Conservation (phyloP, 2,113 vertebrate genomes). For the Poeciliopsis retropinna region DNA sequence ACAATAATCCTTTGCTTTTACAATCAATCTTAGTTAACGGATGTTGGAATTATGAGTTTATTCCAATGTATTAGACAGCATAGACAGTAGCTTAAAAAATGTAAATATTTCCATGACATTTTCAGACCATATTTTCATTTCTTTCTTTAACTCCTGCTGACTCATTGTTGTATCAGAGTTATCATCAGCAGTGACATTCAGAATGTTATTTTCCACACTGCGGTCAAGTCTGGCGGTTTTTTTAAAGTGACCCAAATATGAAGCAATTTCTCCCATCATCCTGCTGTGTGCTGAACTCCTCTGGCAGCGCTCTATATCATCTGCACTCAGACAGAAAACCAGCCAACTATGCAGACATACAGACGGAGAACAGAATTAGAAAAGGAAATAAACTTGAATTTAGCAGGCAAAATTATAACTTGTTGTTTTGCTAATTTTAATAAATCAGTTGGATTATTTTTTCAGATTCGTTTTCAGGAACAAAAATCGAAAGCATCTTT, state of each 20-base stretch:
- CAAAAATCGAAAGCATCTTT: no score
- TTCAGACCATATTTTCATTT: background rate
- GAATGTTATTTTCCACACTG: constrained; percentile 47
- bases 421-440: background rate
- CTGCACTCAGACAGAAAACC: constrained; percentile 33
- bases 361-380: constrained; percentile 5
- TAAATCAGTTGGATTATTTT: background rate
- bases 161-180: background rate
- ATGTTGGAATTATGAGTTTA: background rate
- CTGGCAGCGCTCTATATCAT: constrained; percentile 56
- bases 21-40: background rate
- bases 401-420: background rate
- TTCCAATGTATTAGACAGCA: background rate
- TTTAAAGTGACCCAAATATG: constrained; percentile 60
- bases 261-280: constrained; percentile 50
- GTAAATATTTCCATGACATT: background rate
- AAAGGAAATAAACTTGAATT: background rate
- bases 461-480: no score
- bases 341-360: constrained; percentile 6
- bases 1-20: background rate
- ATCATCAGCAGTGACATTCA: constrained; percentile 11
- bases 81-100: background rate
- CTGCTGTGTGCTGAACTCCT: constrained; percentile 57
- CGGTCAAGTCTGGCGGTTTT: constrained; percentile 16
- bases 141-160: background rate